Percentiles rank a stretch among this genome's conserved stretches.
Conservation (phyloP, 2,888 invertebrate species). For the Brenthis hecate region DNA sequence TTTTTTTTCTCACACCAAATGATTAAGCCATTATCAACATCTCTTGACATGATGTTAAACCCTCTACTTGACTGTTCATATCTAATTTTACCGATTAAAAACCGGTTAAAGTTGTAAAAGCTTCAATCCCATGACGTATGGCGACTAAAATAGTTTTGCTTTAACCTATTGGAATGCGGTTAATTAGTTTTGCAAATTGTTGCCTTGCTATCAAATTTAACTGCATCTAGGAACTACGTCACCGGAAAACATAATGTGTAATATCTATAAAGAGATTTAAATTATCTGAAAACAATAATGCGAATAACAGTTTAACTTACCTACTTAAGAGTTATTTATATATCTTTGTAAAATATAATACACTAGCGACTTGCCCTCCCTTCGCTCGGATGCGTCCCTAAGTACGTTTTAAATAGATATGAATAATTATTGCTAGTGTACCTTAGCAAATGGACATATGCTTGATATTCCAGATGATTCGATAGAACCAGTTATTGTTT, state of each 20-base stretch:
- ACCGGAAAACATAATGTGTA: conserved; percentile 9
- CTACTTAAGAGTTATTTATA: too few relatives aligned
- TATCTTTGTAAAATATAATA: too few relatives aligned
- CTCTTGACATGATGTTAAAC: conserved; percentile 15
- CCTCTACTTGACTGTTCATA: conserved; percentile 20
- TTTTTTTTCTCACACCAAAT: not conserved
- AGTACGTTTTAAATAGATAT: too few relatives aligned
- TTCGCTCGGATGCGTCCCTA: too few relatives aligned
- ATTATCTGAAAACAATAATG: too few relatives aligned
- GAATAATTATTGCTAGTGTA: too few relatives aligned
- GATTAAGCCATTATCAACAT: conserved; percentile 23
- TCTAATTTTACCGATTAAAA: conserved; percentile 26
- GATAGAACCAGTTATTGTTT: too few relatives aligned
- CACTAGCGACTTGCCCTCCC: too few relatives aligned
- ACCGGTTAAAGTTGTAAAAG: conserved; percentile 32
- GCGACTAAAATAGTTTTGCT: conserved; percentile 41
- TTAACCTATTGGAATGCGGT: conserved; percentile 42
- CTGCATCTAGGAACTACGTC: conserved; percentile 33
- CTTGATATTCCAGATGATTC: too few relatives aligned
- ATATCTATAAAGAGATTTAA: too few relatives aligned
- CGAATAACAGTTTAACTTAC: too few relatives aligned
- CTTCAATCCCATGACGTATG: conserved; percentile 42
- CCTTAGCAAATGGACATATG: too few relatives aligned
- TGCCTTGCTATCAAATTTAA: conserved; percentile 37
- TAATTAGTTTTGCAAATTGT: conserved; percentile 45